Evolutionary conservation across 2,797 vertebrate genomes (phyloP), one percentile per base, ranked within the genome.

Genomic region (Cirrhinus molitorella): DNA sequence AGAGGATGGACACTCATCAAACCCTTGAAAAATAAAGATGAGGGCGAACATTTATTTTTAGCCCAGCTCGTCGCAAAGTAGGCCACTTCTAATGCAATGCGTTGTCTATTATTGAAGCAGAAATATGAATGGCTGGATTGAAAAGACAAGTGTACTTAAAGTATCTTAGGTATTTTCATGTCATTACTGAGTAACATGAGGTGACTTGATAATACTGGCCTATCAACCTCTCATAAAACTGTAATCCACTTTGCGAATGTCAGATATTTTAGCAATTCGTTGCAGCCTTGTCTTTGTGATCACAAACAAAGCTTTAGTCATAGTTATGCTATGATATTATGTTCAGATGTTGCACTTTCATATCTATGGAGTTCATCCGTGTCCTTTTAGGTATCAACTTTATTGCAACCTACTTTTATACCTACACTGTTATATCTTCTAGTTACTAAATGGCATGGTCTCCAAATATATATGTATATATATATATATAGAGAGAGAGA

Each of bases 1-100:
- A 75, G 43, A 72, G n/a, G 37, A 72, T 31, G 40, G 53, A 84
- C 72, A 76, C 72, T 79, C 55, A 83, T 84, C 3, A 81, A 40
- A 61, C 82, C 13, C 84, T 53, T 12, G n/a, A 71, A 47, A 75
- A 70, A 31, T 21, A 66, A 78, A 74, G 51, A 83, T 71, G 61
- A 63, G 34, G 79, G 59, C 5, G 4, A 45, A 66, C 21, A 13
- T 51, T 28, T 55, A 49, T 66, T 75, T 75, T 63, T 81, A 72
- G 79, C 67, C 31, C 16, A 14, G 28, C 14, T 25, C 28, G 17
- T 6, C 16, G 3, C 57, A 63, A 47, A 45, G 51, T 45, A 45
- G 49, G 78, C 49, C 37, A 61, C 53, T 37, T 47, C n/a, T 81
- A 51, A 65, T 65, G 45, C 1, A 14, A 37, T 25, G 4, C n/a